Conservation (phyloP, 2,797 vertebrate species). For the Xenentodon cancila region DNA sequence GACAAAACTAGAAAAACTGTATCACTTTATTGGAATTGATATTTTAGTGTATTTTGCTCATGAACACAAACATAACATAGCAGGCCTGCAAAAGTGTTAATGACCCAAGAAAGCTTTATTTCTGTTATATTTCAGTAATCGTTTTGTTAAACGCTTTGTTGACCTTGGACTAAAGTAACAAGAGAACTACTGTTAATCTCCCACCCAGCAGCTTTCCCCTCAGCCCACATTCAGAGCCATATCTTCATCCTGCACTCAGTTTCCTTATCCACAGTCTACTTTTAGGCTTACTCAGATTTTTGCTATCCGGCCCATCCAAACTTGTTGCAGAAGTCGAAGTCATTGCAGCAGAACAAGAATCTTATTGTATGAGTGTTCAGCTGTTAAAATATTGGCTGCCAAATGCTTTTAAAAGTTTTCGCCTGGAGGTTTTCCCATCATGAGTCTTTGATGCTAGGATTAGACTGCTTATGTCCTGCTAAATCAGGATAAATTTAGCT, state of each 20-base stretch:
- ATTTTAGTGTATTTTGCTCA: background rate
- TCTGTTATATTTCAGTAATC: constrained; percentile 45
- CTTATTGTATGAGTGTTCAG: constrained; percentile 33
- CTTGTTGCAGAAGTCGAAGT: constrained; percentile 54
- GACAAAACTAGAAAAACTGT: constrained; percentile 4
- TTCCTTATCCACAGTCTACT: constrained; percentile 67
- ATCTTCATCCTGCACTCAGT: constrained; percentile 73
- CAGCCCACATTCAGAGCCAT: constrained; percentile 57
- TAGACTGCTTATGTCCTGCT: constrained; percentile 7
- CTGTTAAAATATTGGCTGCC: constrained; percentile 49
- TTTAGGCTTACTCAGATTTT: constrained; percentile 48
- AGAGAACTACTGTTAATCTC: constrained; percentile 70
- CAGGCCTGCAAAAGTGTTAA: constrained; percentile 23
- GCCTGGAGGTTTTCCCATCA: constrained; percentile 24
- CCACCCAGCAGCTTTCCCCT: constrained; percentile 69
- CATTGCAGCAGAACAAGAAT: constrained; percentile 24
- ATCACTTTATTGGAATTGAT: background rate
- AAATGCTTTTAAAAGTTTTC: constrained; percentile 31
- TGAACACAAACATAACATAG: background rate
- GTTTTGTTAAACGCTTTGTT: constrained; percentile 61
- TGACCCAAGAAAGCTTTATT: constrained; percentile 42
- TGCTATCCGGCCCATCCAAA: constrained; percentile 44
- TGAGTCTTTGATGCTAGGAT: constrained; percentile 14
- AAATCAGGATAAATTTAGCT: background rate
- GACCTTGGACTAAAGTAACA: constrained; percentile 70